Base-by-base conservation (phyloP, 2,797 vertebrate genomes). In the Trachops cirrhosus region DNA sequence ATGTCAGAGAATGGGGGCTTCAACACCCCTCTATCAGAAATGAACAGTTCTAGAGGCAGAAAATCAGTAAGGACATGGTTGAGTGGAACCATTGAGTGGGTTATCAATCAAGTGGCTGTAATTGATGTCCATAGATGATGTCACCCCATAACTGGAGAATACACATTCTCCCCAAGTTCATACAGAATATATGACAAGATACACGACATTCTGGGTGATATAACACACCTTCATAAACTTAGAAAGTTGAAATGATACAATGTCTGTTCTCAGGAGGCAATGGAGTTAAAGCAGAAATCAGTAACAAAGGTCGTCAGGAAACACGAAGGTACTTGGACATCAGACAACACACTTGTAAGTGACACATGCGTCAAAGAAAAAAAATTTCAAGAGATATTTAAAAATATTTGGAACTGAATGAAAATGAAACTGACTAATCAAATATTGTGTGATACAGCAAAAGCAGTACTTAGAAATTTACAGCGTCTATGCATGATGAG, bases 341-440 rank as follows among this genome's bases (percentile, higher is more conserved):
- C 68, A 64, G 85, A 64, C 57, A 70, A 46, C 41, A 62, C 34
- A 34, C 67, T 96, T 92, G 21, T 54, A 87, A 95, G 87, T 67
- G 68, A 86, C 79, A 54, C 46, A 18, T 24, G 8, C 41, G 62
- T 71, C 73, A 74, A 86, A 91, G 83, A 75, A 70, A 85, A 85
- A 92, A 52, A 84, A 92, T 67, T 70, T 78, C 70, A 74, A 84
- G 67, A 86, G 62, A 86, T 79, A 59, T 78, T 86, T 52, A 18
- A 68, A 91, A 92, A 34, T 89, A 29, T 79, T 96, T 80, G 74
- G 22, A 89, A 92, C 32, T 62, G 74, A 82, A 68, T 92, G 39
- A 89, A 92, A 94, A 75, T 70, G 62, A 52, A 94, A 86, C 50
- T 52, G 71, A 37, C 21, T 32, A n/a, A 67, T 79, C 29, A 62